These are phyloP conservation scores for Plemyria rubiginata DNA, from an alignment of 2,888 invertebrate species.

Conservation along the genomic window DNA sequence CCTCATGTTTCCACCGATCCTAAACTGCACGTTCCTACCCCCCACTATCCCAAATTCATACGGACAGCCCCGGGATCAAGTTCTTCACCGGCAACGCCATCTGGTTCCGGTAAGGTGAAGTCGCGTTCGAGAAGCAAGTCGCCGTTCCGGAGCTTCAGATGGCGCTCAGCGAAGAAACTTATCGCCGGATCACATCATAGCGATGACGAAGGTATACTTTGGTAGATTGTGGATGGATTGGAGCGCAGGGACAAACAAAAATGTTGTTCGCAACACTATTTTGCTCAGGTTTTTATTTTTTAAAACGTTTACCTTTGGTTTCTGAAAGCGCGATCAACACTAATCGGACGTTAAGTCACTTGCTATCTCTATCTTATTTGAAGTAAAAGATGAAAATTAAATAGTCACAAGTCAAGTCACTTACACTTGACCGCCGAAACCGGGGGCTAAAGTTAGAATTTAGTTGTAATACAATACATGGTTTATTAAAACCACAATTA, in stretches of 20 bases:
- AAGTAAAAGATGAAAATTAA: no score
- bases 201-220: slow-evolving; percentile 91
- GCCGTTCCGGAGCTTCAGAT: slow-evolving; percentile 96
- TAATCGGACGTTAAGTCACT: no score
- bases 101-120: slow-evolving; percentile 88
- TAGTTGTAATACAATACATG: no score
- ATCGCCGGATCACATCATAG: slow-evolving; percentile 89
- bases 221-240: slow-evolving; percentile 60
- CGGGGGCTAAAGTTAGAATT: no score
- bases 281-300: no score
- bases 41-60: slow-evolving; percentile 46
- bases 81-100: slow-evolving; percentile 74
- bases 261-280: no score
- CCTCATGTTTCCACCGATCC: background rate
- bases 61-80: slow-evolving; percentile 73
- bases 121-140: slow-evolving; percentile 96
- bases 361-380: no score
- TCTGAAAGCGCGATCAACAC: no score
- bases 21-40: slow-evolving; percentile 37
- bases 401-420: no score
- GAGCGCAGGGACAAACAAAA: background rate
- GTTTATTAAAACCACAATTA: no score
- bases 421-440: no score
- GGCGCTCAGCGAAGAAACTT: slow-evolving; percentile 91
- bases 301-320: no score